Conservation (phyloP, 2,888 invertebrate genomes). For the Phortica okadai region DNA sequence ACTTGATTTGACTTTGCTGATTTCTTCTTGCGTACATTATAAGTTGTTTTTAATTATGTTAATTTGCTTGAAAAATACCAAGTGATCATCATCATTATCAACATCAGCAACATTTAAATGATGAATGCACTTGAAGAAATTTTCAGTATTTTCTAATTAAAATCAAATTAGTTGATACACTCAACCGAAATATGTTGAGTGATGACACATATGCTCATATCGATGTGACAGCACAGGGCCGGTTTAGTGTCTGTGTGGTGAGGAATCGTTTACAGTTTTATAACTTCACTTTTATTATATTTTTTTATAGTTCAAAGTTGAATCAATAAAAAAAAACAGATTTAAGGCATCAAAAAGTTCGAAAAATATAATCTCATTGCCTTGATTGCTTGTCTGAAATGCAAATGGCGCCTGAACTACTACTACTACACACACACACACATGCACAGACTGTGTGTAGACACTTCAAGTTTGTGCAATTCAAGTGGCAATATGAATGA, state of each 20-base stretch:
- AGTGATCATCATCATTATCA: too few relatives aligned
- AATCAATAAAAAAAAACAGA: neutral
- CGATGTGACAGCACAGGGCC: neutral
- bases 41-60: too few relatives aligned
- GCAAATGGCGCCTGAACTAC: too few relatives aligned
- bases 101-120: neutral
- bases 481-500: constrained; percentile 21
- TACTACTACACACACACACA: neutral
- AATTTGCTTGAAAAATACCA: too few relatives aligned
- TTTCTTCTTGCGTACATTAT: too few relatives aligned
- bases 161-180: constrained; percentile 13
- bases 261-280: too few relatives aligned
- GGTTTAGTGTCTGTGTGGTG: too few relatives aligned
- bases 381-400: neutral
- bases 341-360: neutral
- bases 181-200: neutral
- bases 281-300: too few relatives aligned
- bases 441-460: neutral
- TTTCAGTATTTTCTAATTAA: constrained; percentile 18
- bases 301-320: too few relatives aligned
- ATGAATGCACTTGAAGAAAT: neutral
- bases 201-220: neutral
- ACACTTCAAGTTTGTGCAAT: neutral
- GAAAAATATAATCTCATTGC: neutral
- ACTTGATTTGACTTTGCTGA: too few relatives aligned